Evolutionary conservation across 2,888 invertebrate genomes (phyloP), one percentile per base, ranked within the genome.

Genomic region (Cantharis rustica): DNA sequence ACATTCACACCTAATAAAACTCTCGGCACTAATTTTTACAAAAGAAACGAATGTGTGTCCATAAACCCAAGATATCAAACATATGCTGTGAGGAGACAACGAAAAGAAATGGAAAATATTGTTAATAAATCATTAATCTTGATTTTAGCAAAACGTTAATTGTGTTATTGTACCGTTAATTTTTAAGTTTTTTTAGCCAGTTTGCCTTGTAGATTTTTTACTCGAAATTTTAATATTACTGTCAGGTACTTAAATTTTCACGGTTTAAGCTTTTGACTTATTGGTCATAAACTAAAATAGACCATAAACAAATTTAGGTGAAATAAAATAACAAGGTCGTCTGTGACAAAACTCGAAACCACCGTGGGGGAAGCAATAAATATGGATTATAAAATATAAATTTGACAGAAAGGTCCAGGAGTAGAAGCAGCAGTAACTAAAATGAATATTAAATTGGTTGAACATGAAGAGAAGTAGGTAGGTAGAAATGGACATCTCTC

Each of bases 361-460:
- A 79, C 78, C 75, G 80, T 80, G 80, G 83, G 82, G 81, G 83
- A 79, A 78, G 82, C 81, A 81, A 84, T 84, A 84, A 84, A 84
- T 84, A 80, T 73, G 81, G 84, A 84, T 84, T 84, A 84, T 82
- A 82, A 81, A 83, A 81, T 81, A 82, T 81, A 83, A 83, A 83
- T 83, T 83, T 84, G 84, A 84, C 84, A 84, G 82, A 81, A 80
- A 78, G 80, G 80, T 79, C 78, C 80, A 76, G 63, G 61, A 70
- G 61, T 17, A 71, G 63, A 69, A 71, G 69, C 66, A 72, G 72
- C 75, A 72, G 74, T 66, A 27, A 31, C 16, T 47, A 68, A 68
- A 70, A 71, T 26, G 73, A 78, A 71, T 79, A 76, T 47, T 47
- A 47, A 47, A 79, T 77, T 78, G 76, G 78, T 74, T 73, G 76